Percentiles rank a stretch among this genome's conserved stretches.
Conservation (phyloP, 2,888 invertebrate genomes). For the Agapostemon virescens region DNA sequence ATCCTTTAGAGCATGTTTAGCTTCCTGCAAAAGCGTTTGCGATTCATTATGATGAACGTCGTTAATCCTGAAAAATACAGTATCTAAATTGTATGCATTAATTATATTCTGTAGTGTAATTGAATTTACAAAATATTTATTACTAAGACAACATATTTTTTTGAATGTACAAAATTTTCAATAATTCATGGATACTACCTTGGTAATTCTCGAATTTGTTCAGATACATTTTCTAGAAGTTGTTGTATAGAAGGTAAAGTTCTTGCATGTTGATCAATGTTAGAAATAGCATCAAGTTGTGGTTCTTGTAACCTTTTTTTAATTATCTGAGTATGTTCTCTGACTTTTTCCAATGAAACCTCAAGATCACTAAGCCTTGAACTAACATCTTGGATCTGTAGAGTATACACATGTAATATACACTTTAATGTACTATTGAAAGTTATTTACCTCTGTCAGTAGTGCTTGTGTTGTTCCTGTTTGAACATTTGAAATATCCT, state of each 20-base stretch:
- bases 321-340: slow-evolving; percentile 61
- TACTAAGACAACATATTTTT: not conserved
- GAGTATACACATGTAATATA: not conserved
- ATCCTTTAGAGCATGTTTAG: slow-evolving; percentile 81
- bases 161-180: not conserved
- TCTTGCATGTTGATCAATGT: slow-evolving; percentile 68
- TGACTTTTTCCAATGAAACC: slow-evolving; percentile 65
- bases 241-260: slow-evolving; percentile 70
- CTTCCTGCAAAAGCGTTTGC: slow-evolving; percentile 82
- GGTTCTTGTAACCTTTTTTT: slow-evolving; percentile 54
- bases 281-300: slow-evolving; percentile 29
- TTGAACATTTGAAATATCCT: slow-evolving; percentile 37
- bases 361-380: slow-evolving; percentile 67
- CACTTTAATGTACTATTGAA: not conserved
- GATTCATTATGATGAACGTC: slow-evolving; percentile 86
- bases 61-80: slow-evolving; percentile 64
- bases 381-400: slow-evolving; percentile 69
- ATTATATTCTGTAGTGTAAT: not conserved
- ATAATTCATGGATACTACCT: slow-evolving; percentile 61
- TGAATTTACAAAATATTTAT: not conserved
- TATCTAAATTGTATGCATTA: not conserved
- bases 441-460: slow-evolving; percentile 37
- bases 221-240: slow-evolving; percentile 69
- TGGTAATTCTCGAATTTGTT: slow-evolving; percentile 71
- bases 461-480: slow-evolving; percentile 36